phyloP scores from a whole-genome alignment of 2,113 vertebrate species.

The Chinchilla lanigera region DNA sequence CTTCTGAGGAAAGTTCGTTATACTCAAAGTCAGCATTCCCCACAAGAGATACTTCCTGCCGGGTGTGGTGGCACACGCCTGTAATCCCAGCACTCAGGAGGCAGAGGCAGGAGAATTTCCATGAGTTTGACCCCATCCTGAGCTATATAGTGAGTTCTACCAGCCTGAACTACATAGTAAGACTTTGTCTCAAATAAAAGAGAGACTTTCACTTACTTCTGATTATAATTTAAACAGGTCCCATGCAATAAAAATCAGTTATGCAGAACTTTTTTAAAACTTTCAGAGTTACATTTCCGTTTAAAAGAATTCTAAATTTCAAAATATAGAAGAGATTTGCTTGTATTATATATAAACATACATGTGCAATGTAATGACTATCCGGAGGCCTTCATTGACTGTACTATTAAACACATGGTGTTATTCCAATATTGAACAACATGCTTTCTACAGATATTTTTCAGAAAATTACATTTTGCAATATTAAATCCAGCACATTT shows the following conservation, averaged over 20 bases:
- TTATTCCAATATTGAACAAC: background rate
- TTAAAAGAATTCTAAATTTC: constrained; percentile 34
- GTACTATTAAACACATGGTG: background rate
- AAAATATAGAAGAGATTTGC: background rate
- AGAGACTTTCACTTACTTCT: background rate
- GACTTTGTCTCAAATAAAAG: no score
- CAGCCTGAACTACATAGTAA: background rate
- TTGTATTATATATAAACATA: background rate
- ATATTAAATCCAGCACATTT: background rate
- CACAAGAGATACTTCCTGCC: background rate
- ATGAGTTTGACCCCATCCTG: background rate
- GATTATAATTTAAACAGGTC: background rate
- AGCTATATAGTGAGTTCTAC: background rate
- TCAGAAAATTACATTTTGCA: background rate
- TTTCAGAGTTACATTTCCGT: background rate
- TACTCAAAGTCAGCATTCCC: background rate
- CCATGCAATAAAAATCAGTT: background rate
- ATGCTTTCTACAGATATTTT: background rate
- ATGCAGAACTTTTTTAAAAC: background rate
- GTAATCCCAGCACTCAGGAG: background rate
- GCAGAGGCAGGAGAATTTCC: background rate
- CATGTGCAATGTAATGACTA: background rate
- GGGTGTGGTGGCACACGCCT: background rate
- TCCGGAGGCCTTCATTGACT: background rate
- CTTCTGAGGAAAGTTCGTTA: background rate